Base-by-base conservation (phyloP, 2,797 vertebrate genomes). In the Acanthis flammea region DNA sequence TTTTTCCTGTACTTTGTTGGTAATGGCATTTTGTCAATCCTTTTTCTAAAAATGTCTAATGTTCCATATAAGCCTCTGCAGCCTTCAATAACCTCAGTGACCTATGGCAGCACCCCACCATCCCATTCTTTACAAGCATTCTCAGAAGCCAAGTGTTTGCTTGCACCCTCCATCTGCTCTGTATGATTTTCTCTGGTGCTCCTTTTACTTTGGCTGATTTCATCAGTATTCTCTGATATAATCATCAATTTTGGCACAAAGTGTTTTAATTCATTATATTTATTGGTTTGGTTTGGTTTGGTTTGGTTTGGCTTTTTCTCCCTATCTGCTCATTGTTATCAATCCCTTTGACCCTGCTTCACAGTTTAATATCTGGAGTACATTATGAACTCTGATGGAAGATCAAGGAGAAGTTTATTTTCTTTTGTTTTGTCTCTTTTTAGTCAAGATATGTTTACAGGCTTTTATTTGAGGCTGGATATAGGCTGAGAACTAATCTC, bases 301-400 rank as follows among this genome's bases (percentile, higher is more conserved):
- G 1, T 41, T 10, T 7, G 37, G 37, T 74, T 50, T 35, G 35
- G 35, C 12, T 37, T 12, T n/a, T 25, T 3, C 1, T 0, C 0
- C 19, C 12, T 83, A 12, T 55, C 48, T 83, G 3, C 17, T 86
- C 19, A 30, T 23, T 50, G 12, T 18, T 51, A 58, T 90, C 35
- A 78, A 50, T 45, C 15, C 14, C 17, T 67, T 89, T 67, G 28
- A 72, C 30, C 71, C 19, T 45, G 19, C 4, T 66, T 93, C 35
- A 45, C 14, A n/a, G 22, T 74, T 93, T 48, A 84, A 77, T 75
- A 92, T 25, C 14, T 71, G 45, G 5, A 74, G 8, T 39, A 74
- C 3, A 24, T 74, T 37, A 74, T 8, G 58, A 39, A 30, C 84
- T 81, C 39, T 72, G 28, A 76, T 45, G 19, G 12, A 68, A 11